phyloP scores from a whole-genome alignment of 2,113 vertebrate genomes.

The Chaetodon trifascialis region DNA sequence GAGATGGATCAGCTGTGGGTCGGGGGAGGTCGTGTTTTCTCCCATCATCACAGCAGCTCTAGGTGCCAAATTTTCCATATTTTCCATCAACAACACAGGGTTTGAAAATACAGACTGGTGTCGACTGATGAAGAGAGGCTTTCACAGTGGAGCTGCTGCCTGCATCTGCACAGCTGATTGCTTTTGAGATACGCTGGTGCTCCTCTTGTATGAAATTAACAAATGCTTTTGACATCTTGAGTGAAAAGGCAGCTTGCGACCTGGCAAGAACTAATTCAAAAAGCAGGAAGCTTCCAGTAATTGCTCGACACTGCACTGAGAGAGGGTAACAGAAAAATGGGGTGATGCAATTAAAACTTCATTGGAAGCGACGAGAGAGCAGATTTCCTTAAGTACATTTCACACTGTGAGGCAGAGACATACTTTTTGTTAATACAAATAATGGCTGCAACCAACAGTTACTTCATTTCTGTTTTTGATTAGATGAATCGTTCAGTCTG shows the following conservation, averaged over 20 bases:
- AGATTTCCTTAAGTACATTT: constrained; percentile 51
- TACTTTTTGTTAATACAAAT: not conserved
- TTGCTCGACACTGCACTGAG: constrained; percentile 48
- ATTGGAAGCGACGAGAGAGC: constrained; percentile 44
- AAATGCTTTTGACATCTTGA: constrained; percentile 61
- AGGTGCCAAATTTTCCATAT: constrained; percentile 34
- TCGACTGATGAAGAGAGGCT: constrained; percentile 4
- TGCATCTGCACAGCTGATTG: constrained; percentile 45
- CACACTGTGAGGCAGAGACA: constrained; percentile 18
- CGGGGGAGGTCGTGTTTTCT: not conserved
- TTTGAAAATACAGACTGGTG: constrained; percentile 22
- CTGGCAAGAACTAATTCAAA: constrained; percentile 61
- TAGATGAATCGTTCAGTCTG: not conserved
- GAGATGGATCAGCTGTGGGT: constrained; percentile 16
- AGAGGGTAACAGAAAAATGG: constrained; percentile 37
- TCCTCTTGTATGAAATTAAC: constrained; percentile 57
- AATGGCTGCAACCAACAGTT: constrained; percentile 5
- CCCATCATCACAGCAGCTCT: constrained; percentile 29
- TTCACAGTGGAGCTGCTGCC: constrained; percentile 28
- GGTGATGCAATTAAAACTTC: constrained; percentile 65
- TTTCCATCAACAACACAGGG: constrained; percentile 30
- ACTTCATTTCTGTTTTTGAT: constrained; percentile 16
- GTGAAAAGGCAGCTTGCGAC: constrained; percentile 59
- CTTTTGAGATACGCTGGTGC: constrained; percentile 41
- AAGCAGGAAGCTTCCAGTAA: constrained; percentile 56